Base-by-base conservation (phyloP, 2,888 invertebrate species). In the Dolomedes plantarius region DNA sequence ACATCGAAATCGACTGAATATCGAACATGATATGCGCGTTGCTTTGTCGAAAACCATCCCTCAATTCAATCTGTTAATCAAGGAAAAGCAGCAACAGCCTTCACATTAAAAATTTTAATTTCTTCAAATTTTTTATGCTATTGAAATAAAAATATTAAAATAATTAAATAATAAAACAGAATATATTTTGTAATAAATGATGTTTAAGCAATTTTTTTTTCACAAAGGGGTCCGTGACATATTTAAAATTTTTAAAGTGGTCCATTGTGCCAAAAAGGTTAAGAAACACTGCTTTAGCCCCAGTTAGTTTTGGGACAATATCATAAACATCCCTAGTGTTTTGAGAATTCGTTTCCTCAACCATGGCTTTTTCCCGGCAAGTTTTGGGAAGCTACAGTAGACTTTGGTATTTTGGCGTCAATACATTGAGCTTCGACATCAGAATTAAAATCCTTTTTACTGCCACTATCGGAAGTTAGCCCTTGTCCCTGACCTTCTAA, bases 191-290 rank as follows among this genome's bases (percentile, higher is more conserved):
- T 77, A 77, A 68, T 68, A 68, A 68, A 68, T 77, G 50, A 68
- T 68, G 77, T 68, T 77, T 77, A 65, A 32, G 62, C 50, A 71
- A 86, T 78, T 72, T 56, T 86, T 67, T 81, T 68, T 74, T 64
- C 65, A 76, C 76, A 76, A 76, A 67, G 76, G 67, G 68, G 67
- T 76, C 76, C 76, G 46, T 76, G 68, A 67, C 76, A 76, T 76
- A 76, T 67, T 68, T 67, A 76, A 67, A 76, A 76, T 76, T 76
- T 76, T 76, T 76, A 76, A 76, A 76, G 67, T 76, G 76, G 76
- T 76, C 67, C 76, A 68, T 76, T 76, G 76, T 76, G 76, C 76
- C 76, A 75, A 75, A 75, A 75, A 75, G 75, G 64, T 75, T 36
- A 62, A 73, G 29, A 73, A 73, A 73, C 32, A 62, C 62, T 62